Evolutionary conservation across 2,797 vertebrate species (phyloP).

Genomic region (Oryzias dopingdopingensis): DNA sequence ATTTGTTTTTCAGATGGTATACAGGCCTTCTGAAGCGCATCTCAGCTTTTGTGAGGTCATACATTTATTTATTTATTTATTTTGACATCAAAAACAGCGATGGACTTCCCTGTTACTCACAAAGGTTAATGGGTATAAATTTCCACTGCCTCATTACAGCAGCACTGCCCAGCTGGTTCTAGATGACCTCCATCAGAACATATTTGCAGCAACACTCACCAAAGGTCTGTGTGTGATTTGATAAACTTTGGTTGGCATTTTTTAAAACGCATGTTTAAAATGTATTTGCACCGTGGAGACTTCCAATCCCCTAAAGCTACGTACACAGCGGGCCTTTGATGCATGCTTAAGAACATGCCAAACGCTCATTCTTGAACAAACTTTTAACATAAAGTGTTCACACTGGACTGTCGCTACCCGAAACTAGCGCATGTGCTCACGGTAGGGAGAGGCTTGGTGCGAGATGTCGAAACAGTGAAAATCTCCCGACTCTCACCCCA

Average conservation of each 20-base stretch:
- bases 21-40: slow-evolving; percentile 47
- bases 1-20: slow-evolving; percentile 63
- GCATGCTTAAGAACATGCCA: too few species aligned
- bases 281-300: too few species aligned
- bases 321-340: too few species aligned
- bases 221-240: slow-evolving; percentile 4
- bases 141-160: slow-evolving; percentile 58
- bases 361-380: too few species aligned
- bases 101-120: slow-evolving; percentile 69
- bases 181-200: slow-evolving; percentile 44
- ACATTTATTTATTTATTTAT: slow-evolving; percentile 22
- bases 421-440: too few species aligned
- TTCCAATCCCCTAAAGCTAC: too few species aligned
- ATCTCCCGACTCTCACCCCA: too few species aligned
- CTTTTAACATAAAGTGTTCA: too few species aligned
- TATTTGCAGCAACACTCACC: slow-evolving; percentile 35
- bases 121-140: slow-evolving; percentile 45
- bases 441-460: too few species aligned
- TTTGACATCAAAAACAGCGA: slow-evolving; percentile 58
- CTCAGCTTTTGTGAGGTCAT: slow-evolving; percentile 65
- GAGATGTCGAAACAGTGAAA: too few species aligned
- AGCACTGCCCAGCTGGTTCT: slow-evolving; percentile 39
- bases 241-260: background rate
- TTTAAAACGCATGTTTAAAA: too few species aligned
- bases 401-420: too few species aligned